Evolutionary conservation across 2,113 vertebrate genomes (phyloP).

Genomic region (Anguilla japonica): DNA sequence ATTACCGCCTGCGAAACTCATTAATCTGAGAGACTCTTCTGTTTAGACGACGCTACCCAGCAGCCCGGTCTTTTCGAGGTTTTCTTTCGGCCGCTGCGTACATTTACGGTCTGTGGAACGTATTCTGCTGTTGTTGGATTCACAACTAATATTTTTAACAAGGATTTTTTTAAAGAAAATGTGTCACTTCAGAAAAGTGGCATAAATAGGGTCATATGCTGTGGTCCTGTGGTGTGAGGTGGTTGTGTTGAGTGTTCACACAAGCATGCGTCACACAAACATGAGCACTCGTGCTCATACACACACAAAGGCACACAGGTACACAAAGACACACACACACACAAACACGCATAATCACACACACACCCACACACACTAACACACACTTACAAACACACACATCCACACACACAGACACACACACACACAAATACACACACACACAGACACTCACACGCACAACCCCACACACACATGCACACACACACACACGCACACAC

Average conservation of each 20-base stretch:
- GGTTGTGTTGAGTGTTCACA: background rate
- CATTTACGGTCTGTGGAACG: background rate
- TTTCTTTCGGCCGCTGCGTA: constrained; percentile 16
- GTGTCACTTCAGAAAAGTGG: background rate
- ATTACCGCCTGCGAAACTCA: constrained; percentile 45
- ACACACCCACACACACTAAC: background rate
- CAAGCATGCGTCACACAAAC: background rate
- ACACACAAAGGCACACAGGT: background rate
- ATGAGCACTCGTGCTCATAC: background rate
- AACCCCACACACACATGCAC: background rate
- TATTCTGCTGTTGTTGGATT: background rate
- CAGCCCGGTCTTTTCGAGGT: background rate
- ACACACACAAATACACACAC: too few relatives aligned
- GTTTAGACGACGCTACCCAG: background rate
- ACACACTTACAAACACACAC: background rate
- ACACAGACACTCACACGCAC: background rate
- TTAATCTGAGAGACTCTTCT: constrained; percentile 43
- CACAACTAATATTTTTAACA: background rate
- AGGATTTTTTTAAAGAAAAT: background rate
- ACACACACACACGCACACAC: background rate
- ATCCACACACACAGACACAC: too few relatives aligned
- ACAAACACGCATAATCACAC: background rate
- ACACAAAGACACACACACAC: background rate
- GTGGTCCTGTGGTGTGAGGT: background rate
- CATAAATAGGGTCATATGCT: background rate